Conservation (phyloP, 2,888 invertebrate species). For the Tinea trinotella region DNA sequence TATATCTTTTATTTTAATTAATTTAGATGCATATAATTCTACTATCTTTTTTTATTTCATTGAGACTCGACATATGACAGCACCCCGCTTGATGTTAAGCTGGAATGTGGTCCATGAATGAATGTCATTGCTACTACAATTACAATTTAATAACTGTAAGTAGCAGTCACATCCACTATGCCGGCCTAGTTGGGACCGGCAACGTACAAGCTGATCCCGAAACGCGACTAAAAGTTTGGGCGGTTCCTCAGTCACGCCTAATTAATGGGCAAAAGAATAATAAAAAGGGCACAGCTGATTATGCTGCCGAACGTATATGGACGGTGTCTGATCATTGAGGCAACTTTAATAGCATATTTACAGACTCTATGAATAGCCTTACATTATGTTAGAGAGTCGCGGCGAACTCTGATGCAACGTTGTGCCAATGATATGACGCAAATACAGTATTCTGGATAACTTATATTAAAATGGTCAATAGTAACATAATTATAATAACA, state of each 20-base stretch:
- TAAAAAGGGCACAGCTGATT: neutral
- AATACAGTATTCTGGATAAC: conserved; percentile 69
- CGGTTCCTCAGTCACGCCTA: neutral
- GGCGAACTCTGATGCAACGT: neutral
- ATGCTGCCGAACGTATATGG: neutral
- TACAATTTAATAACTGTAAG: too few relatives aligned
- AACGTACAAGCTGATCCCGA: too few relatives aligned
- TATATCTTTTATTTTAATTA: too few relatives aligned
- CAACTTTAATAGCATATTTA: conserved; percentile 6
- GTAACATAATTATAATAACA: conserved; percentile 25
- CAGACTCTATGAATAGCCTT: neutral
- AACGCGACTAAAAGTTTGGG: too few relatives aligned
- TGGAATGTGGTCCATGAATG: too few relatives aligned
- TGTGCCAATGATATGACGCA: conserved; percentile 7
- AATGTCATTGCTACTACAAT: too few relatives aligned
- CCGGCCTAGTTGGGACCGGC: too few relatives aligned
- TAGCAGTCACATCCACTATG: too few relatives aligned
- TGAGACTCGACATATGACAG: too few relatives aligned
- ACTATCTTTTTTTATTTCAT: too few relatives aligned
- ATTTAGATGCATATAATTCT: too few relatives aligned
- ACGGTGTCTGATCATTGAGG: conserved; percentile 11
- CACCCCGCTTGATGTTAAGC: too few relatives aligned
- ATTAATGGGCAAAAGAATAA: neutral
- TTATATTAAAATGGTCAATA: conserved; percentile 35
- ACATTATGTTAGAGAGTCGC: neutral